Percentiles rank a stretch among this genome's conserved stretches.
These are phyloP conservation scores for Stichodactyla helianthus DNA, from an alignment of 64 coral and sea anemone genomes.

Conservation along the genomic window DNA sequence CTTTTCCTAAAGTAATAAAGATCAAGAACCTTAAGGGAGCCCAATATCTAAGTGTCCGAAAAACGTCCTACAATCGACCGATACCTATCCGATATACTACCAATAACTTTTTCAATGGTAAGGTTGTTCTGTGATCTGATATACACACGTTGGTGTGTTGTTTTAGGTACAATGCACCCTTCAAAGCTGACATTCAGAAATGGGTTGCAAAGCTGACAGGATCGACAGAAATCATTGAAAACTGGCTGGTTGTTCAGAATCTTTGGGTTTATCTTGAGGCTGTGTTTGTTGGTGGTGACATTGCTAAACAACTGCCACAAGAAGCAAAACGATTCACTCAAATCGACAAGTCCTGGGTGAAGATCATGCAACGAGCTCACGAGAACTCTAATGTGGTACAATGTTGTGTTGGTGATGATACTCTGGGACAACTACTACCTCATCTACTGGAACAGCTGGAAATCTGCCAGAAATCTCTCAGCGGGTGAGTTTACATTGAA, in stretches of 20 bases:
- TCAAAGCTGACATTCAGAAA: conserved; percentile 95
- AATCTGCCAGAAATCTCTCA: conserved; percentile 98
- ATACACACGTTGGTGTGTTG: too few species aligned
- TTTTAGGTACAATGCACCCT: conserved; percentile 89
- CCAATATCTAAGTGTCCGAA: not conserved
- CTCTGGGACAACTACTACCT: conserved; percentile 80
- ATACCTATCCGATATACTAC: not conserved
- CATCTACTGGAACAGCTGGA: conserved; percentile 96
- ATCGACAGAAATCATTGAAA: conserved; percentile 97
- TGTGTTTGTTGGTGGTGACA: conserved; percentile 96
- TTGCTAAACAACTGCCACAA: conserved; percentile 90
- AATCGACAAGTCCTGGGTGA: conserved; percentile 99
- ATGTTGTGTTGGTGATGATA: conserved; percentile 98
- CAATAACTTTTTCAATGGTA: too few species aligned
- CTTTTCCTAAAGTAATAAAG: not conserved
- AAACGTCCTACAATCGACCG: not conserved
- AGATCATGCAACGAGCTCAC: conserved; percentile 92
- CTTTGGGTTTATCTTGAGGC: conserved; percentile 97
- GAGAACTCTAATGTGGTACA: conserved; percentile 97
- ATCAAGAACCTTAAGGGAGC: too few species aligned
- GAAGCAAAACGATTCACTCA: conserved; percentile 66
- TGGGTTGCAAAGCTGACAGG: conserved; percentile 96
- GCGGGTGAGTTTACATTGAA: conserved; percentile 60
- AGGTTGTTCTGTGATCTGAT: too few species aligned
- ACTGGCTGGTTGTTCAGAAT: conserved; percentile 97